Conservation (phyloP, 2,113 vertebrate species). For the Aspiorhynchus laticeps region DNA sequence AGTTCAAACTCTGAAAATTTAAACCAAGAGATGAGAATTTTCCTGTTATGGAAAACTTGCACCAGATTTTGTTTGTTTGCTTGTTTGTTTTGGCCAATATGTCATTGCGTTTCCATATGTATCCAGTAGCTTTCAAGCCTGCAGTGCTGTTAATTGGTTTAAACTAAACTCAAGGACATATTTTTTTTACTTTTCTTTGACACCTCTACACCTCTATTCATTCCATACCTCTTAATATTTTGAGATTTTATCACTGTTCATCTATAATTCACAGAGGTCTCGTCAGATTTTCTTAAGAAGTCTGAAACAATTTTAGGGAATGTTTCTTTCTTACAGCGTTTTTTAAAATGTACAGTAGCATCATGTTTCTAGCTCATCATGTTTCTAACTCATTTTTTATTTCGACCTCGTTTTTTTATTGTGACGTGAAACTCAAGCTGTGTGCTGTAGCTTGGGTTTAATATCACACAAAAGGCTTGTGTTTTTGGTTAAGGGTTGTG, state of each 20-base stretch:
- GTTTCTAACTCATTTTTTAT: background rate
- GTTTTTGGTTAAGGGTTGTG: background rate
- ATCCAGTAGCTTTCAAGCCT: background rate
- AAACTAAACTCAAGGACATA: background rate
- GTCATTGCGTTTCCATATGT: background rate
- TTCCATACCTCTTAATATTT: background rate
- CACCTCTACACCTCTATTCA: background rate
- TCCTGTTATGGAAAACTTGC: background rate
- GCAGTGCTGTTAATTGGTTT: background rate
- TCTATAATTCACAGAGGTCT: background rate
- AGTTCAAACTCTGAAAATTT: background rate
- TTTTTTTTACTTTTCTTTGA: slow-evolving; percentile 2
- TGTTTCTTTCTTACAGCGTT: background rate
- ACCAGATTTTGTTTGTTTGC: background rate
- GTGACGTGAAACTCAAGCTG: background rate
- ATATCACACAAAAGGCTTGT: slow-evolving; percentile 2
- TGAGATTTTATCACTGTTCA: background rate
- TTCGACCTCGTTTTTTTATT: background rate
- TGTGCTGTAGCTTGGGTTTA: background rate
- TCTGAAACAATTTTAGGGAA: background rate
- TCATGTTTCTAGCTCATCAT: background rate
- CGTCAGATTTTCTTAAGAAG: background rate
- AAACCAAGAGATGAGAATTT: background rate
- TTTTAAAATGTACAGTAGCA: background rate
- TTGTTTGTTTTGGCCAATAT: background rate